Conservation (phyloP, 2,113 vertebrate species). For the Pogona vitticeps region DNA sequence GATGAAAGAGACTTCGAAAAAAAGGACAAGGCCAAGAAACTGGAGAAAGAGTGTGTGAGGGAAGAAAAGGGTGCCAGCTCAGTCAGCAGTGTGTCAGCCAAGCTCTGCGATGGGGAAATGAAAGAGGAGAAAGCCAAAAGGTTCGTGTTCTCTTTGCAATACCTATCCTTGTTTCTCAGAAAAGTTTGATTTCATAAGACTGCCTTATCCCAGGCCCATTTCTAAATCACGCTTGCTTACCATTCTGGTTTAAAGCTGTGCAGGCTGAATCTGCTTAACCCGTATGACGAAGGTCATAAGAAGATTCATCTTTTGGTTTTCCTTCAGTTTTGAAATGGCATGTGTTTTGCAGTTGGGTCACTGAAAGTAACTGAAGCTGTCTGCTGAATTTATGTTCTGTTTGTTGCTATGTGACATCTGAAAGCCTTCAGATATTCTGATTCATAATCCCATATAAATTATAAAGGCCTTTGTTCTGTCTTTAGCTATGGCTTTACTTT, state of each 20-base stretch:
- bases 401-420: background rate
- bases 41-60: slow-evolving; percentile 86
- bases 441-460: background rate
- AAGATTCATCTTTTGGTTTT: background rate
- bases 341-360: too few relatives aligned
- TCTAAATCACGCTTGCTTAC: background rate
- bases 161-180: slow-evolving; percentile 24
- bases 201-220: slow-evolving; percentile 31
- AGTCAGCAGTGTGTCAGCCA: slow-evolving; percentile 77
- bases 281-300: background rate
- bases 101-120: slow-evolving; percentile 84
- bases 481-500: background rate
- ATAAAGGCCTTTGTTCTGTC: background rate
- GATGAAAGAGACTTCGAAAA: slow-evolving; percentile 89
- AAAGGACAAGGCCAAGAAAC: slow-evolving; percentile 91
- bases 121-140: slow-evolving; percentile 91
- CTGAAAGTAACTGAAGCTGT: background rate
- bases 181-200: slow-evolving; percentile 50
- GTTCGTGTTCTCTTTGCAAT: slow-evolving; percentile 74
- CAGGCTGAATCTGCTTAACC: background rate
- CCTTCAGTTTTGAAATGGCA: background rate
- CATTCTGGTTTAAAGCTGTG: background rate
- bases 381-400: background rate
- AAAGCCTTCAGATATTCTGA: background rate
- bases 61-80: slow-evolving; percentile 82